A percentile compares a stretch with the other conserved stretches of the same genome.
Conservation (phyloP, 2,797 vertebrate species). For the Scolopax rusticola region DNA sequence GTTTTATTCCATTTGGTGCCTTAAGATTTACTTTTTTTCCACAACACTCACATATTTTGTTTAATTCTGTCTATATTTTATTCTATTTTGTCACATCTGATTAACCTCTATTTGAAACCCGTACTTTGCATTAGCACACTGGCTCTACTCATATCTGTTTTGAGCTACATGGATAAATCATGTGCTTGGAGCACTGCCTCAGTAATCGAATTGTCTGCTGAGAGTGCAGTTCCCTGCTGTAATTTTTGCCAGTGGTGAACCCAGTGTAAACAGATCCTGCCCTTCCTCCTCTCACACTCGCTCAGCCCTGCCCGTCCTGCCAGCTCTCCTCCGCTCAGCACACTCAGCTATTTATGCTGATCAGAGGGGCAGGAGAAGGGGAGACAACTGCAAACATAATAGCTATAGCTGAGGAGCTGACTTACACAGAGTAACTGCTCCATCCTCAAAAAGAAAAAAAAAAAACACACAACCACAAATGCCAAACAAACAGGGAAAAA, state of each 20-base stretch:
- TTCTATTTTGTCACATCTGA: slow-evolving; percentile 53
- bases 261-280: slow-evolving; percentile 47
- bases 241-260: slow-evolving; percentile 53
- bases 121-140: slow-evolving; percentile 39
- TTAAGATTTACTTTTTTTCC: not conserved
- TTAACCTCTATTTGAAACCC: slow-evolving; percentile 44
- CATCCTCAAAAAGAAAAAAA: not conserved
- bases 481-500: no score
- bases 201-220: slow-evolving; percentile 64
- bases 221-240: slow-evolving; percentile 57
- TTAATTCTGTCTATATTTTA: slow-evolving; percentile 46
- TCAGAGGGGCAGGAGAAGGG: not conserved
- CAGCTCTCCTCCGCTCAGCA: not conserved
- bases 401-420: not conserved
- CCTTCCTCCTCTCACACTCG: slow-evolving; percentile 37
- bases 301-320: not conserved
- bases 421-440: not conserved
- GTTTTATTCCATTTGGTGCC: slow-evolving; percentile 16
- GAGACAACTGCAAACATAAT: not conserved
- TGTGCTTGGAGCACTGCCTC: slow-evolving; percentile 50
- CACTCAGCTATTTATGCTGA: not conserved
- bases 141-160: slow-evolving; percentile 33
- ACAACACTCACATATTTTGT: not conserved
- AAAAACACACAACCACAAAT: not conserved
- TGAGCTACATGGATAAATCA: slow-evolving; percentile 59